Conservation (phyloP, 2,113 vertebrate species). For the Pelecanoides urinatrix region DNA sequence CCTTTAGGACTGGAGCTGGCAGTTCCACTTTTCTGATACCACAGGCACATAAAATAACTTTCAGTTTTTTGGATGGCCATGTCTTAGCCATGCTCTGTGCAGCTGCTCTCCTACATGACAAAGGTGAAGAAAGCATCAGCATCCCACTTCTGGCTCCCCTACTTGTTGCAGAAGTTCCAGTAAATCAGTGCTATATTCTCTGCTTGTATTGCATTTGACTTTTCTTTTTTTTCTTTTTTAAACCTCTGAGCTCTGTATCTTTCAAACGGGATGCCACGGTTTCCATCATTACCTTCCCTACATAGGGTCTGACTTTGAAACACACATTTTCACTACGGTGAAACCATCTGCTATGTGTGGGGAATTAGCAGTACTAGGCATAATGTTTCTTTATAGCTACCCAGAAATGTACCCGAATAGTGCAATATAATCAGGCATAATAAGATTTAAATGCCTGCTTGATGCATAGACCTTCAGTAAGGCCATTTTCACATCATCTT, state of each 20-base stretch:
- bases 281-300: slow-evolving; percentile 29
- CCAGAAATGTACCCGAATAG: slow-evolving; percentile 69
- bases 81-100: neutral
- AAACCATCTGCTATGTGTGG: slow-evolving; percentile 66
- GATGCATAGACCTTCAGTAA: neutral
- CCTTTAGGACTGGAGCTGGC: neutral
- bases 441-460: slow-evolving; percentile 43
- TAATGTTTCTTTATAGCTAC: slow-evolving; percentile 48
- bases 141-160: neutral
- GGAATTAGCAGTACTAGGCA: slow-evolving; percentile 56
- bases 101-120: neutral
- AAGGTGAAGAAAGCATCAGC: neutral
- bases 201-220: neutral
- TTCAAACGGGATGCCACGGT: slow-evolving; percentile 35
- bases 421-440: slow-evolving; percentile 44
- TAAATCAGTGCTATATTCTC: neutral
- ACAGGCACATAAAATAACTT: neutral
- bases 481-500: slow-evolving; percentile 11
- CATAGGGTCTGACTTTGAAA: slow-evolving; percentile 53
- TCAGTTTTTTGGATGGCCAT: neutral
- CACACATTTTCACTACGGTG: neutral
- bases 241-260: neutral
- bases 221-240: neutral
- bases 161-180: neutral
- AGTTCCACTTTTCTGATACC: neutral